phyloP scores from a whole-genome alignment of 2,888 invertebrate species.

The Arrhopalites spinosus region DNA sequence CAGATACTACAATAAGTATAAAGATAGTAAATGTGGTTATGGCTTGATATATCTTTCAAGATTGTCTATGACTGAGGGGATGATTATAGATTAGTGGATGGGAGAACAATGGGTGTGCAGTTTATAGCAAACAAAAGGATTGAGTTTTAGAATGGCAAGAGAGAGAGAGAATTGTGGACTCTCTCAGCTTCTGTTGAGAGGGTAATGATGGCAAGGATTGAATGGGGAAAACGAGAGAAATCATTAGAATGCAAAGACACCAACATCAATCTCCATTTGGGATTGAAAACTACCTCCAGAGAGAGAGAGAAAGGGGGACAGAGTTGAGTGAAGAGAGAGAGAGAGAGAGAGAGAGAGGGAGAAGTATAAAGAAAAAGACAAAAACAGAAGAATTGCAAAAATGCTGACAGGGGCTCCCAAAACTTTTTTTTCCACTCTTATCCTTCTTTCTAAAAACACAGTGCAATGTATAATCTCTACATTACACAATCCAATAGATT shows the following conservation, averaged over 20 bases:
- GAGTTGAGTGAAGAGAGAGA: constrained; percentile 9
- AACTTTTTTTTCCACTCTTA: no score
- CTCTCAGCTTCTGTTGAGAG: constrained; percentile 4
- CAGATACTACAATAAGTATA: no score
- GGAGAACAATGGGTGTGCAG: constrained; percentile 16
- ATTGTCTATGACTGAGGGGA: background rate
- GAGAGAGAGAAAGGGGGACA: background rate
- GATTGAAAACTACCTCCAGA: constrained; percentile 30
- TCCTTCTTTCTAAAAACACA: background rate
- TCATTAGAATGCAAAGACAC: constrained; percentile 54
- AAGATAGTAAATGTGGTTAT: no score
- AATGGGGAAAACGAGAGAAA: constrained; percentile 41
- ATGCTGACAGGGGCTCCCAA: constrained; percentile 18
- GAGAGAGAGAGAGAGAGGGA: constrained; percentile 15
- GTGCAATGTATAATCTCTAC: background rate
- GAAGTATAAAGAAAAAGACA: no score
- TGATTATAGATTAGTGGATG: constrained; percentile 6
- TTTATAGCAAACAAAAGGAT: constrained; percentile 27
- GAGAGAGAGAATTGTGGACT: background rate
- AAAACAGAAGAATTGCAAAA: constrained; percentile 32
- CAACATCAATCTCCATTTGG: constrained; percentile 55
- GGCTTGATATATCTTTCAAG: no score
- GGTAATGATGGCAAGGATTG: constrained; percentile 22
- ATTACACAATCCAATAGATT: background rate
- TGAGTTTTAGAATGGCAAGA: constrained; percentile 1